Evolutionary conservation across 2,797 vertebrate species (phyloP), one percentile per base, ranked within the genome.

Genomic region (Xiphorhynchus erythropygius): DNA sequence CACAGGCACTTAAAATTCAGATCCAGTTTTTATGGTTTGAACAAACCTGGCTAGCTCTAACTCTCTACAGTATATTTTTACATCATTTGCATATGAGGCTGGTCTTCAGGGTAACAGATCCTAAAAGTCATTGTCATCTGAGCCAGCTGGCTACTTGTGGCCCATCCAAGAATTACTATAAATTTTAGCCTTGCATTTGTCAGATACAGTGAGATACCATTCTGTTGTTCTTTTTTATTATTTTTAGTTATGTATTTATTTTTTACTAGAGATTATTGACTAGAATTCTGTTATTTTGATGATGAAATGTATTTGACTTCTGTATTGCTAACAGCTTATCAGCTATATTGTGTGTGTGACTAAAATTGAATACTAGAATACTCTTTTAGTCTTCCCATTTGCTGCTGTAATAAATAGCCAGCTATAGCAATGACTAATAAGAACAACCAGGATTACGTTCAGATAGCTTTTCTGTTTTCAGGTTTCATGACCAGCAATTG

Each of bases 401-500:
- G 81, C 76, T 91, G 71, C 84, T 87, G 47, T 87, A 89, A 92
- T 76, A 95, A 95, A 92, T 89, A 93, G 65, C 39, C 62, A 85
- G 39, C 79, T 90, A 68, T 27, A 85, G 82, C 90, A 92, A 96
- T 93, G 95, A 83, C 82, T 91, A 94, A 82, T 95, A 86, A 91
- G 86, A 91, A 80, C 78, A 91, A 80, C 56, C 39, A 91, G 87
- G 75, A 65, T 92, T 85, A 87, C 41, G 39, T 85, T 94, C 79
- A 92, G 82, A 89, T 85, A 91, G 71, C 65, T 87, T 81, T 73
- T 80, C 76, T 85, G 28, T 91, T 93, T 90, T 94, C 63, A 76
- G 87, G 63, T 92, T 95, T 85, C 86, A 91, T 87, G 81, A 85
- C 88, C 84, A 89, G 75, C 92, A 89, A 87, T 95, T 96, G 87